Evolutionary conservation across 2,888 invertebrate genomes (phyloP).

Genomic region (Andrena fulva): DNA sequence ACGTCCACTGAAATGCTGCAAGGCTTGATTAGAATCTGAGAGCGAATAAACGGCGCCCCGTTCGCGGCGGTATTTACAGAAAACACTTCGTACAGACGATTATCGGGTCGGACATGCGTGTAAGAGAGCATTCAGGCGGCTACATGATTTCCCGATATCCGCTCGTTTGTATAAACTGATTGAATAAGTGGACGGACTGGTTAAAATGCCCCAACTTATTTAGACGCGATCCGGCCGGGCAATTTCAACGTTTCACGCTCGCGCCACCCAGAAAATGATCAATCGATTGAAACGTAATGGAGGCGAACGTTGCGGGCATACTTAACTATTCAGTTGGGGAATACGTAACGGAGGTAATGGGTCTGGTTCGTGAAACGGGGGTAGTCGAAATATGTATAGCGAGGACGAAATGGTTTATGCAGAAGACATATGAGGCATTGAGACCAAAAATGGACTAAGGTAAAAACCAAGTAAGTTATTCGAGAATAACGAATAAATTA

Average conservation of each 20-base stretch:
- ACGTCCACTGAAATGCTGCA: background rate
- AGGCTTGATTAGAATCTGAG: constrained; percentile 7
- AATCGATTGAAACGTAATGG: constrained; percentile 26
- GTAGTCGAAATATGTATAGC: constrained; percentile 5
- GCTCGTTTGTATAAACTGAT: constrained; percentile 33
- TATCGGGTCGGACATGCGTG: constrained; percentile 15
- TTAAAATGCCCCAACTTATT: constrained; percentile 37
- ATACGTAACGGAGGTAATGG: constrained; percentile 11
- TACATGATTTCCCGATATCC: constrained; percentile 34
- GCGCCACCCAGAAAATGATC: constrained; percentile 33
- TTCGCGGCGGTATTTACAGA: background rate
- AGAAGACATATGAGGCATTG: too few species aligned
- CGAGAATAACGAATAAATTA: too few species aligned
- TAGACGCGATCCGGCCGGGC: constrained; percentile 26
- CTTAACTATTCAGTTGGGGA: constrained; percentile 10
- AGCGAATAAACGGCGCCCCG: background rate
- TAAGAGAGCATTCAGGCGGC: background rate
- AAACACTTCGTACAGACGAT: background rate
- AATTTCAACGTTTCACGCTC: constrained; percentile 36
- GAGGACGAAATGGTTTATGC: background rate
- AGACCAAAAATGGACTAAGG: too few species aligned
- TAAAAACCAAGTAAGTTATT: too few species aligned
- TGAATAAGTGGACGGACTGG: constrained; percentile 42
- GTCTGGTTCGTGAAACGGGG: constrained; percentile 14
- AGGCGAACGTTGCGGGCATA: constrained; percentile 11